Conservation (phyloP, 2,797 vertebrate genomes). For the Aselliscus stoliczkanus region DNA sequence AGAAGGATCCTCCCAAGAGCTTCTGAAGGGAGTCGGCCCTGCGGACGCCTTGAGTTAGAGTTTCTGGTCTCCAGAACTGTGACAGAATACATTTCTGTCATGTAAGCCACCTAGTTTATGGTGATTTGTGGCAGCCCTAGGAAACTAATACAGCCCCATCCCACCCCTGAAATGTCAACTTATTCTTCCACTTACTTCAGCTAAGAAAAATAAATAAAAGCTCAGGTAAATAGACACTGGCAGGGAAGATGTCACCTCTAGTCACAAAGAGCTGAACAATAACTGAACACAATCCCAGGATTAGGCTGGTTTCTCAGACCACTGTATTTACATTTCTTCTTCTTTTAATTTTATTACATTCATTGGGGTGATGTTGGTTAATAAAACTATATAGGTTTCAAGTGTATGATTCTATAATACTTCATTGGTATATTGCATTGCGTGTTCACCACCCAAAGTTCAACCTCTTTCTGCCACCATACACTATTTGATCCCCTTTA, state of each 20-base stretch:
- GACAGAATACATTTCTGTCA: not conserved
- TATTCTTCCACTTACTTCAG: not conserved
- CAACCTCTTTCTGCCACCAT: no score
- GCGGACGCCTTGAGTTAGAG: not conserved
- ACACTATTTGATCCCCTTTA: no score
- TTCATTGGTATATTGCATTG: no score
- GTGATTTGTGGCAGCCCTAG: not conserved
- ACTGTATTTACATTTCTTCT: not conserved
- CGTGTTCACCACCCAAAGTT: no score
- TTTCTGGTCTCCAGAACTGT: not conserved
- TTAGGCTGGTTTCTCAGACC: not conserved
- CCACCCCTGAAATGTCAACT: not conserved
- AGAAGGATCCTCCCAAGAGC: not conserved
- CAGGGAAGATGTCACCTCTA: rapidly evolving
- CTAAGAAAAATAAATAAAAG: not conserved
- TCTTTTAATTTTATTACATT: no score
- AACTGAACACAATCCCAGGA: not conserved
- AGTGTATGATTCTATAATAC: no score
- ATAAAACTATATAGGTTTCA: no score
- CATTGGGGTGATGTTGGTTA: no score
- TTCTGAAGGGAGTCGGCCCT: not conserved
- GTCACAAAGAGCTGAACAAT: not conserved
- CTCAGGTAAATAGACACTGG: not conserved
- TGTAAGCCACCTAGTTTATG: not conserved
- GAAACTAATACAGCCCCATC: not conserved